phyloP scores from a whole-genome alignment of 2,113 vertebrate species.

The Lasiurus borealis region DNA sequence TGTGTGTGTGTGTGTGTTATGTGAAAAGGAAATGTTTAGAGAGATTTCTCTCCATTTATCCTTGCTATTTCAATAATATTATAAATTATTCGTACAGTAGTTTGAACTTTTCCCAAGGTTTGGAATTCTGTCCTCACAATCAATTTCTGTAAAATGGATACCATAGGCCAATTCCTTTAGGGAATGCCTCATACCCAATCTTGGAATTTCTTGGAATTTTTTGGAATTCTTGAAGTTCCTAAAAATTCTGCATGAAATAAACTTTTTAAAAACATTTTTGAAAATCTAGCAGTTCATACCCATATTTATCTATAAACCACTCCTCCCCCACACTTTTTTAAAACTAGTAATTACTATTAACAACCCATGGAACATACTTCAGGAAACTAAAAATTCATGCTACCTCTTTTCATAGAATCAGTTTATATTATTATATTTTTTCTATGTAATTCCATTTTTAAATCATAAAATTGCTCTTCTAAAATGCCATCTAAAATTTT shows the following conservation, averaged over 20 bases:
- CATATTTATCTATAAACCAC: not conserved
- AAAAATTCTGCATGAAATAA: not conserved
- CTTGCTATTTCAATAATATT: not conserved
- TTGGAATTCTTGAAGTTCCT: not conserved
- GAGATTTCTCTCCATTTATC: not conserved
- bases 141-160: not conserved
- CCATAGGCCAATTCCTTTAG: not conserved
- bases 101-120: not conserved
- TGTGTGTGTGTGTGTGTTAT: not conserved
- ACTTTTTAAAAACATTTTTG: not conserved
- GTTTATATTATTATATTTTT: not conserved
- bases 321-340: not conserved
- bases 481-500: not conserved
- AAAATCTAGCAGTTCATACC: not conserved
- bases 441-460: conserved; percentile 11
- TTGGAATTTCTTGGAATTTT: not conserved
- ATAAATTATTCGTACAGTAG: not conserved
- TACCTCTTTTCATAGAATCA: not conserved
- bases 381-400: not conserved
- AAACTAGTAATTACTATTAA: not conserved
- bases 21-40: conserved; percentile 4
- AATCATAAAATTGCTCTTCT: not conserved
- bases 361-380: not conserved
- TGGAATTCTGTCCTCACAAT: not conserved
- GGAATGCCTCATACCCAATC: not conserved